phyloP scores from a whole-genome alignment of 2,888 invertebrate species.

The Ormyrus thymus region DNA sequence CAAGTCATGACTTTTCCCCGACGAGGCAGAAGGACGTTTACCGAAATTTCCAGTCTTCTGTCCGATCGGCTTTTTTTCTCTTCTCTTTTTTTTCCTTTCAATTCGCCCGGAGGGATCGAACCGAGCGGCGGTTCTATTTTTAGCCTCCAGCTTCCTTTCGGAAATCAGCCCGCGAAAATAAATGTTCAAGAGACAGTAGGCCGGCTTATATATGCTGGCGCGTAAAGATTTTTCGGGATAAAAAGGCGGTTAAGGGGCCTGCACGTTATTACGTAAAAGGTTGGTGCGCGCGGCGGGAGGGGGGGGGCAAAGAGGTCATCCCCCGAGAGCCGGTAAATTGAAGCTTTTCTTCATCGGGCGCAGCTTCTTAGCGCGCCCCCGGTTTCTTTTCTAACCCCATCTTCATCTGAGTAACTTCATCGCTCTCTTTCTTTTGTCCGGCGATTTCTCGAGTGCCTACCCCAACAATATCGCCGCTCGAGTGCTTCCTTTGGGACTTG shows the following conservation, averaged over 20 bases:
- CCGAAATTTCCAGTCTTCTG: background rate
- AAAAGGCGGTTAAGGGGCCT: constrained; percentile 56
- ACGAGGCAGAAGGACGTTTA: background rate
- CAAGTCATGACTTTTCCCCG: constrained; percentile 37
- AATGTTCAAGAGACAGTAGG: constrained; percentile 37
- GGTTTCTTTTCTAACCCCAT: constrained; percentile 26
- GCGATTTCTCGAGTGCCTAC: constrained; percentile 64
- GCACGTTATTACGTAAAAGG: constrained; percentile 48
- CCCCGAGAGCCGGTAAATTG: constrained; percentile 46
- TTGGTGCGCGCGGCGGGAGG: background rate
- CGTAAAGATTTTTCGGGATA: constrained; percentile 47
- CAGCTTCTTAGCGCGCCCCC: constrained; percentile 13
- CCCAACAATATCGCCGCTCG: constrained; percentile 70
- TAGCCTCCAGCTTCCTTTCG: no score
- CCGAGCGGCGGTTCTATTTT: no score
- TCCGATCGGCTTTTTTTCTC: background rate
- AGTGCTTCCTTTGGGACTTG: constrained; percentile 68
- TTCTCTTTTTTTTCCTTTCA: no score
- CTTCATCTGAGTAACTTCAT: constrained; percentile 41
- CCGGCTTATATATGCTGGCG: background rate
- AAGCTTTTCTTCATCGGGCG: constrained; percentile 31
- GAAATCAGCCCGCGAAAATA: constrained; percentile 4
- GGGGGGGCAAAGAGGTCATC: constrained; percentile 46
- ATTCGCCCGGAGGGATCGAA: no score
- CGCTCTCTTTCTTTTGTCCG: constrained; percentile 62